Base-by-base conservation (phyloP, 2,888 invertebrate genomes). In the Lymantria monacha region DNA sequence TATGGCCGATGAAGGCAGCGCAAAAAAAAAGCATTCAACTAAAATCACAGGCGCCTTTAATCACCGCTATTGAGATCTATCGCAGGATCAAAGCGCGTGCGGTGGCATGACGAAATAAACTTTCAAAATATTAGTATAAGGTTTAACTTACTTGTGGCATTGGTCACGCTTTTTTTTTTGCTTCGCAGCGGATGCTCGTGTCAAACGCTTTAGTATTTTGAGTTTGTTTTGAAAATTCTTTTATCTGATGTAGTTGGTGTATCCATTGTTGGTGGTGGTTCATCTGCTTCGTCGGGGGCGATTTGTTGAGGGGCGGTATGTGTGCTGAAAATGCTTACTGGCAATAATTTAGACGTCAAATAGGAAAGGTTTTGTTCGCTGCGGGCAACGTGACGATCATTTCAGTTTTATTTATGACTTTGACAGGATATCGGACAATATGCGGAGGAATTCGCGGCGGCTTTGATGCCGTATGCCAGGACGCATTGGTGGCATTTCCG, bases 151-250 rank as follows among this genome's bases (percentile, higher is more conserved):
- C 72, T 55, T 72, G 65, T 69, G 59, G 69, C 66, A 82, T 85
- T 81, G 63, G 85, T 78, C 79, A 81, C 79, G 80, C 76, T 88
- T 88, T 89, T 22, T n/a, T 22, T 49, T 89, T 90, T 88, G 85
- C 81, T 69, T 68, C 67, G 76, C 73, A 88, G 86, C 91, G 91
- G 91, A 91, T 92, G 91, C 91, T 88, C 90, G 89, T 89, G 91
- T 91, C 91, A 90, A 91, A 87, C 88, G 90, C 88, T 88, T 90
- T 85, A 87, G 87, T 90, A 90, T 89, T 88, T 89, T 87, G 90
- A 91, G 89, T 91, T 91, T 92, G 91, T 91, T 91, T 91, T 91
- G 90, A 91, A 91, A 90, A 91, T 87, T 91, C 91, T 91, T 92
- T 91, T 91, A 90, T 91, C 85, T 88, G 89, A 86, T 87, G 83